phyloP scores from a whole-genome alignment of 2,113 vertebrate genomes.

The Salvelinus namaycush region DNA sequence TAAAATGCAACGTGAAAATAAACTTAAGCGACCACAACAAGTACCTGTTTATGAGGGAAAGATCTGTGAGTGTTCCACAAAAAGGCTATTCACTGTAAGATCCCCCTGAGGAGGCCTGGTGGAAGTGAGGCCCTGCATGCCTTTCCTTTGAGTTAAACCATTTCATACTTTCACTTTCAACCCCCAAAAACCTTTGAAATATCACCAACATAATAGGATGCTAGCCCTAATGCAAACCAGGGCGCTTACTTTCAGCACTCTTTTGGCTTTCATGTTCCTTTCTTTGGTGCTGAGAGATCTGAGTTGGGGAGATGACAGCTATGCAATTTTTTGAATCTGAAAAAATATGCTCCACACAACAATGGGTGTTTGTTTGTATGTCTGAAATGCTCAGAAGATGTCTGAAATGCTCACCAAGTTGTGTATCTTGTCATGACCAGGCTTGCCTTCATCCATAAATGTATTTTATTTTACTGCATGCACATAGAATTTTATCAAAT shows the following conservation, averaged over 20 bases:
- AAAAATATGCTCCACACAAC: neutral
- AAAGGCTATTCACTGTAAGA: slow-evolving; percentile 6
- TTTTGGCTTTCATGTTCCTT: neutral
- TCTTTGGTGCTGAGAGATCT: neutral
- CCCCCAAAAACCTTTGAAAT: slow-evolving; percentile 11
- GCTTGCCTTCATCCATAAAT: no score
- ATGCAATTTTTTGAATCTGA: neutral
- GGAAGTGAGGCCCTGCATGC: slow-evolving; percentile 10
- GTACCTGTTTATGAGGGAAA: neutral
- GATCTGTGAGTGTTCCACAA: slow-evolving; percentile 18
- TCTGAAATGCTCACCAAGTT: no score
- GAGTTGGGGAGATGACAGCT: neutral
- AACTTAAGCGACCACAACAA: neutral
- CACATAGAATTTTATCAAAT: no score
- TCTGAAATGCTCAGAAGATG: neutral
- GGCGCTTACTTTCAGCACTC: neutral
- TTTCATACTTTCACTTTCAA: slow-evolving; percentile 30
- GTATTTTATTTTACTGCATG: no score
- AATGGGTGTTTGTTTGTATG: neutral
- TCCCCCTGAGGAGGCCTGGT: slow-evolving; percentile 6
- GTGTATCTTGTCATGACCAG: no score
- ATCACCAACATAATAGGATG: slow-evolving; percentile 19
- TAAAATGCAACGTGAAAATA: neutral
- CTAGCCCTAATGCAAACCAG: neutral
- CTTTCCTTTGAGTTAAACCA: slow-evolving; percentile 19